Evolutionary conservation across 2,797 vertebrate genomes (phyloP).

Genomic region (Lepus townsendii): DNA sequence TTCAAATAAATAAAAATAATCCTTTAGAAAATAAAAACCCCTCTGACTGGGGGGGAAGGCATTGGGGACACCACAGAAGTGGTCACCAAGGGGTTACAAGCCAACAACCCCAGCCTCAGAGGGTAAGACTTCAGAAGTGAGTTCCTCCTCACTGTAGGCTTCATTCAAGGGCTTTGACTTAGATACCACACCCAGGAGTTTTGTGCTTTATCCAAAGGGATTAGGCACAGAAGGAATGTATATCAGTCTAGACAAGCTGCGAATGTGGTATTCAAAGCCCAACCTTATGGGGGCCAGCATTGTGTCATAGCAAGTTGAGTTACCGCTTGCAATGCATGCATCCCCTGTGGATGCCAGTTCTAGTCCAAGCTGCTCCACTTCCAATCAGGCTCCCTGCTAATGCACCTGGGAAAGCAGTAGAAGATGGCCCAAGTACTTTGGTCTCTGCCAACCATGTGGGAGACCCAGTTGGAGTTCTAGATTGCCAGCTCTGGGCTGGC

Average conservation of each 20-base stretch:
- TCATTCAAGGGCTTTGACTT: neutral
- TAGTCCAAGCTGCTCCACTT: too few relatives aligned
- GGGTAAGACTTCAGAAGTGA: neutral
- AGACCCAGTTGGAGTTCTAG: too few relatives aligned
- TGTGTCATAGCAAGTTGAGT: too few relatives aligned
- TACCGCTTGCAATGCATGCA: too few relatives aligned
- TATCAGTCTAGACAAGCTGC: neutral
- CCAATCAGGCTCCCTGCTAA: too few relatives aligned
- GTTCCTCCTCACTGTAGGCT: neutral
- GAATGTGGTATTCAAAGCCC: neutral
- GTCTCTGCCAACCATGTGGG: too few relatives aligned
- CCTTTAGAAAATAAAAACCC: conserved; percentile 8
- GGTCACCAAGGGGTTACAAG: neutral
- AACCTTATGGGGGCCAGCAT: neutral
- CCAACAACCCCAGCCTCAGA: neutral
- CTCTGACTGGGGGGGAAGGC: neutral
- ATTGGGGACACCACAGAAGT: neutral
- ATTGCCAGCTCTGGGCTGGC: too few relatives aligned
- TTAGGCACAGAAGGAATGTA: neutral
- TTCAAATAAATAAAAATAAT: too few relatives aligned
- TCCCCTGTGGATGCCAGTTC: too few relatives aligned
- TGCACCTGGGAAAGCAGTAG: too few relatives aligned
- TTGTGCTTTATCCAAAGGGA: neutral
- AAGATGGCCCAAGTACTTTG: too few relatives aligned
- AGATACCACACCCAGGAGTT: neutral